Conservation (phyloP, 2,888 invertebrate species). For the Nomada fucata region DNA sequence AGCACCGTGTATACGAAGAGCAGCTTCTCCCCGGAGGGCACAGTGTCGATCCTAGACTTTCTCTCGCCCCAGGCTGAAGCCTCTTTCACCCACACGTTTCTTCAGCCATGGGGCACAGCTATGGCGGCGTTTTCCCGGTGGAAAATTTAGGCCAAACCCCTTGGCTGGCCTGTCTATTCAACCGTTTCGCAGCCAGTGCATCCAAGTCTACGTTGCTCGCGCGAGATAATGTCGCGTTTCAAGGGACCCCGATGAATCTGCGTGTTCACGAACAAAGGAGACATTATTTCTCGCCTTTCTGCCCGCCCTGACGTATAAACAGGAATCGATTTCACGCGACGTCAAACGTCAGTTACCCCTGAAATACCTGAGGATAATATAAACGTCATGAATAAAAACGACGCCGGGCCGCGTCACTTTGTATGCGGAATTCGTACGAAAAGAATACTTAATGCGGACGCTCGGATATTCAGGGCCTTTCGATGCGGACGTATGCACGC, state of each 20-base stretch:
- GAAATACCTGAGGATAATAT: conserved; percentile 4
- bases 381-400: conserved; percentile 41
- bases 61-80: conserved; percentile 53
- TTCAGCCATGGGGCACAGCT: conserved; percentile 3
- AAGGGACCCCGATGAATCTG: conserved; percentile 47
- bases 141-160: conserved; percentile 67
- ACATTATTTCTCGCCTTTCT: conserved; percentile 1
- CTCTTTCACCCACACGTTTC: conserved; percentile 46
- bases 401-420: conserved; percentile 5
- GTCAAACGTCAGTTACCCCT: conserved; percentile 25
- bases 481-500: conserved; percentile 2
- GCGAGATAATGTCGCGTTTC: conserved; percentile 37
- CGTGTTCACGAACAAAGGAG: conserved; percentile 8
- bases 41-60: conserved; percentile 53
- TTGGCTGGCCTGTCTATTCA: conserved; percentile 52
- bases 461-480: conserved; percentile 16
- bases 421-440: conserved; percentile 28
- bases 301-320: background rate
- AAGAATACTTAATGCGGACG: conserved; percentile 37
- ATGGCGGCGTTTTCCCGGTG: conserved; percentile 36
- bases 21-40: conserved; percentile 19
- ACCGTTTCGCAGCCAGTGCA: background rate
- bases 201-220: background rate
- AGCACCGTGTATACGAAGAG: conserved; percentile 2
- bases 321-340: conserved; percentile 29